Evolutionary conservation across 2,113 vertebrate species (phyloP), one percentile per base, ranked within the genome.

Genomic region (Bufo bufo): DNA sequence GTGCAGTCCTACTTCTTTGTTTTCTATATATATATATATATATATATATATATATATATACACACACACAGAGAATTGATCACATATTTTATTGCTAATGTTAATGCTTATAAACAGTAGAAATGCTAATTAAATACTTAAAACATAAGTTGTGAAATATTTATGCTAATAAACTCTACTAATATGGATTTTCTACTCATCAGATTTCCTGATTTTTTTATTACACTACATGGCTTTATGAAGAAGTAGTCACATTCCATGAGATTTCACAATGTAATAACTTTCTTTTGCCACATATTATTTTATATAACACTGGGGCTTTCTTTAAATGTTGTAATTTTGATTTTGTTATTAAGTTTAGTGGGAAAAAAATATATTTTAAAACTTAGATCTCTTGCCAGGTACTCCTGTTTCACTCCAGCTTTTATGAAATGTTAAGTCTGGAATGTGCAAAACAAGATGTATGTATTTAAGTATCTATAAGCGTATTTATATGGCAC

Each of bases 371-470:
- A 50, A 33, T n/a, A 71, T 84, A 23, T 84, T 69, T 69, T 50
- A 54, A 33, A 84, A 52, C 82, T 84, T 71, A 84, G 82, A 84
- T 84, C 82, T 84, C 49, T 50, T 84, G 82, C 82, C 82, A 84
- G 82, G 65, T 84, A 71, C 82, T 84, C 82, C 82, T 52, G 20
- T 84, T 84, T 84, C 82, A 84, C 82, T 69, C 49, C 4, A 7
- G 63, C 82, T 54, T 71, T 84, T 84, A 84, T 84, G 63, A 71
- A 84, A 84, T 84, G 71, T 84, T 3, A 52, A 84, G 82, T 69
- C 82, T 84, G 82, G 82, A 84, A 84, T 84, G 82, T 84, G 47
- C 82, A 71, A 69, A 71, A 71, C 63, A 84, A 84, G 82, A 65
- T 71, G 49, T 84, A 84, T 71, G 82, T 84, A 61, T 81, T 81